A percentile compares a stretch with the other conserved stretches of the same genome.
phyloP scores from a whole-genome alignment of 2,888 invertebrate species.

The Meandrusa payeni region DNA sequence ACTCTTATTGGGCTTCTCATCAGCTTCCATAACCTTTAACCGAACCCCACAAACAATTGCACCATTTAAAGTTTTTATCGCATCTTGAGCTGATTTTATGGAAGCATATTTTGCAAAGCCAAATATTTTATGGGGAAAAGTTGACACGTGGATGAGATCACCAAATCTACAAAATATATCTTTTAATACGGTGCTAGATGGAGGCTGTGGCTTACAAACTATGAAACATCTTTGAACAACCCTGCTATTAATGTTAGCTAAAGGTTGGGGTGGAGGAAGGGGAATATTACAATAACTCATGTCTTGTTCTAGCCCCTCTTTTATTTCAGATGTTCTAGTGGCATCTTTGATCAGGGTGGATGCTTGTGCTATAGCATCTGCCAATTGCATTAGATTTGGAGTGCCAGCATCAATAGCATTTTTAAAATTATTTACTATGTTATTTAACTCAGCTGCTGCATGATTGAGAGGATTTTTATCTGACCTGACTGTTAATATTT shows the following conservation, averaged over 20 bases:
- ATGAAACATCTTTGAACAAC: slow-evolving; percentile 86
- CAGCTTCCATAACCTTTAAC: slow-evolving; percentile 94
- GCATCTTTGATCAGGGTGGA: slow-evolving; percentile 88
- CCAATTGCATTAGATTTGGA: slow-evolving; percentile 83
- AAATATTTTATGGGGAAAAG: slow-evolving; percentile 93
- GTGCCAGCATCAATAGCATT: slow-evolving; percentile 53
- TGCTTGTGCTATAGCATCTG: slow-evolving; percentile 89
- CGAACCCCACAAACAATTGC: slow-evolving; percentile 90
- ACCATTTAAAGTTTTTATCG: slow-evolving; percentile 87
- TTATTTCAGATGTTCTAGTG: slow-evolving; percentile 37
- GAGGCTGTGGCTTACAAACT: slow-evolving; percentile 84
- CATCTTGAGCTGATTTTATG: slow-evolving; percentile 87
- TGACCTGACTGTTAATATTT: slow-evolving; percentile 87
- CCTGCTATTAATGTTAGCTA: slow-evolving; percentile 81
- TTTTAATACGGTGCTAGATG: slow-evolving; percentile 87
- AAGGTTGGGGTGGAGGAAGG: slow-evolving; percentile 86
- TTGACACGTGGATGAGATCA: slow-evolving; percentile 92
- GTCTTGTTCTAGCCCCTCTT: slow-evolving; percentile 35
- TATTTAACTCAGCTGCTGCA: slow-evolving; percentile 58
- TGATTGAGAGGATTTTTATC: slow-evolving; percentile 69
- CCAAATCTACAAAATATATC: slow-evolving; percentile 96
- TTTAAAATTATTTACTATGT: slow-evolving; percentile 63
- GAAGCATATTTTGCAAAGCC: slow-evolving; percentile 95
- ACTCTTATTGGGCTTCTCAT: slow-evolving; percentile 78
- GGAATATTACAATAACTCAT: slow-evolving; percentile 81